phyloP scores from a whole-genome alignment of 1,140 invertebrate genomes.

The Tetramorium alpestre region DNA sequence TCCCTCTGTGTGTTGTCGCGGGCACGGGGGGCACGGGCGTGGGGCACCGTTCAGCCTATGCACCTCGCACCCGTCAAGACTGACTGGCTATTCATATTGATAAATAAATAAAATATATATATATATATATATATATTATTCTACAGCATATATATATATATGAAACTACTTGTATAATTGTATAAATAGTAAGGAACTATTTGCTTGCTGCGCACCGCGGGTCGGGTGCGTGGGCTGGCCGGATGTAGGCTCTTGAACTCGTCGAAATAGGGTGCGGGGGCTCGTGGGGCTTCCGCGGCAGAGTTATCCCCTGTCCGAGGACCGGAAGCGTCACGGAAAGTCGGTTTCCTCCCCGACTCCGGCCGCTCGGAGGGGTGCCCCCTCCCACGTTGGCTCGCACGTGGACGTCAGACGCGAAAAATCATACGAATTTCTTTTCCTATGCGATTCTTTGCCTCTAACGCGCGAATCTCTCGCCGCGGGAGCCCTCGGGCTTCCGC shows the following conservation, averaged over 20 bases:
- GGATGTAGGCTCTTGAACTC: slow-evolving; percentile 70
- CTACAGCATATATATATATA: slow-evolving; percentile 77
- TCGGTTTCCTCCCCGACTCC: slow-evolving; percentile 1
- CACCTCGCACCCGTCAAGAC: slow-evolving; percentile 82
- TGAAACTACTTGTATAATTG: slow-evolving; percentile 74
- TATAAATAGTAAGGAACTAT: slow-evolving; percentile 79
- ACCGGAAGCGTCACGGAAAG: slow-evolving; percentile 9
- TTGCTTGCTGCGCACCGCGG: slow-evolving; percentile 83
- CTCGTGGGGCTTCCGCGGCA: background rate
- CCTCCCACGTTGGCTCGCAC: background rate
- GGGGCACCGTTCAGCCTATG: slow-evolving; percentile 80
- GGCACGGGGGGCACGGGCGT: slow-evolving; percentile 52
- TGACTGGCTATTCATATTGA: slow-evolving; percentile 83
- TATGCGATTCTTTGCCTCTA: slow-evolving; percentile 30
- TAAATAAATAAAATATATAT: slow-evolving; percentile 74
- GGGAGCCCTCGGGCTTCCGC: slow-evolving; percentile 16
- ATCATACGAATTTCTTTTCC: slow-evolving; percentile 39
- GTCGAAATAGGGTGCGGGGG: background rate
- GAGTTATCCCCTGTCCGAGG: background rate
- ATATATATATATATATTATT: slow-evolving; percentile 72
- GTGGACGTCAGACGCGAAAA: slow-evolving; percentile 38
- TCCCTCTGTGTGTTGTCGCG: slow-evolving; percentile 48
- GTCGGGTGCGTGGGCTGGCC: slow-evolving; percentile 82
- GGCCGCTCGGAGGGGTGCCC: background rate
- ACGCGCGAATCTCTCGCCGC: background rate